phyloP scores from a whole-genome alignment of 2,797 vertebrate genomes.

The Numenius phaeopus region DNA sequence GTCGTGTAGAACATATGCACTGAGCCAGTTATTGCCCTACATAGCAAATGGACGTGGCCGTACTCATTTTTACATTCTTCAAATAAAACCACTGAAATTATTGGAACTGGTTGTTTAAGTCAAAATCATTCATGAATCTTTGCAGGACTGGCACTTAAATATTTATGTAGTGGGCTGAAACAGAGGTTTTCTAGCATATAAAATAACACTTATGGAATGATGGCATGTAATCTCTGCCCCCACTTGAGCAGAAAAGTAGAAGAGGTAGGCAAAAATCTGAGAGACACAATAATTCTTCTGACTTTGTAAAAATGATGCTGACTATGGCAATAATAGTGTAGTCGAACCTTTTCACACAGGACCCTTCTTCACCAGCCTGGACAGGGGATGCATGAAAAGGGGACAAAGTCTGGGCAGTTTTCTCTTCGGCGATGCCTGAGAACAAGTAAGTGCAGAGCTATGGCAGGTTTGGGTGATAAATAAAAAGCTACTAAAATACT shows the following conservation, averaged over 20 bases:
- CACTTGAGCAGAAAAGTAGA: neutral
- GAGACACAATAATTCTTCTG: neutral
- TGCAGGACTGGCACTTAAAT: neutral
- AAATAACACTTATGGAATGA: neutral
- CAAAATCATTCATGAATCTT: neutral
- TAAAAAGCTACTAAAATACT: neutral
- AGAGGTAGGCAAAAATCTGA: neutral
- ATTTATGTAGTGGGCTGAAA: neutral
- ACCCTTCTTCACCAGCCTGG: neutral
- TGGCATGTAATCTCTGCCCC: rapidly evolving
- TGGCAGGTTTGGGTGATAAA: neutral
- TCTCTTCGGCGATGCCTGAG: neutral
- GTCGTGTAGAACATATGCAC: neutral
- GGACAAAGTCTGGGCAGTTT: neutral
- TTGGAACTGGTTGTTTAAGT: neutral
- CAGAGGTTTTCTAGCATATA: neutral
- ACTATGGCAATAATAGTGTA: rapidly evolving
- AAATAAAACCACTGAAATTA: neutral
- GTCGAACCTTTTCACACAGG: neutral
- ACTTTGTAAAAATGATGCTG: neutral
- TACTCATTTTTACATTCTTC: neutral
- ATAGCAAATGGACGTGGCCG: neutral
- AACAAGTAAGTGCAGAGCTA: neutral
- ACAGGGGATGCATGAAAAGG: rapidly evolving
- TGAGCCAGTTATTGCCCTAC: neutral